phyloP scores from a whole-genome alignment of 2,113 vertebrate genomes.

The Lota lota region DNA sequence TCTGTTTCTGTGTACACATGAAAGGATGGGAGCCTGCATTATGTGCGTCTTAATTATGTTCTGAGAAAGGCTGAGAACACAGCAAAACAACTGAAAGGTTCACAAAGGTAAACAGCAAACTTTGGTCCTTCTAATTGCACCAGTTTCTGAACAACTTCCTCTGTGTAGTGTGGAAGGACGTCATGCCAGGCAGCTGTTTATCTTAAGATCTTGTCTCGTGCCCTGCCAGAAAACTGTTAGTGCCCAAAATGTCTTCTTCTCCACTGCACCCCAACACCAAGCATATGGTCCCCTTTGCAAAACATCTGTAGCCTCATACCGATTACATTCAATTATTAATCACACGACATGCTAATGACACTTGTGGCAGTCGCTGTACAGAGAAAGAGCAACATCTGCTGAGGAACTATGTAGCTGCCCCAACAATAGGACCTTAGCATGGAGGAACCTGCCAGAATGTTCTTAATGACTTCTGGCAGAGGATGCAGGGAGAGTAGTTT shows the following conservation, averaged over 20 bases:
- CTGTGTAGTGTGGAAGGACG: background rate
- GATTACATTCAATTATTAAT: slow-evolving; percentile 70
- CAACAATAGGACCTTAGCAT: slow-evolving; percentile 51
- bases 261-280: slow-evolving; percentile 16
- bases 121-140: background rate
- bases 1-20: too few species aligned
- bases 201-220: slow-evolving; percentile 11
- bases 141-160: slow-evolving; percentile 55
- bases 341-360: slow-evolving; percentile 46
- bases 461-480: slow-evolving; percentile 54
- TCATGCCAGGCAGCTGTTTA: slow-evolving; percentile 37
- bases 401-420: slow-evolving; percentile 21
- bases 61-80: too few species aligned
- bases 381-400: slow-evolving; percentile 64
- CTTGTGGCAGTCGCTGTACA: slow-evolving; percentile 35
- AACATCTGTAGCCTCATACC: slow-evolving; percentile 61
- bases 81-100: too few species aligned
- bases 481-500: slow-evolving; percentile 43
- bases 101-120: too few species aligned
- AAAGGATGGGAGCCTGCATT: too few species aligned
- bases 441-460: slow-evolving; percentile 19
- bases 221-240: slow-evolving; percentile 34
- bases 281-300: slow-evolving; percentile 58
- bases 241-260: slow-evolving; percentile 30
- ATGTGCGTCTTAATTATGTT: too few species aligned